Percentiles rank a stretch among this genome's conserved stretches.
Evolutionary conservation across 2,113 vertebrate genomes (phyloP).

Genomic region (Proterorhinus semilunaris): DNA sequence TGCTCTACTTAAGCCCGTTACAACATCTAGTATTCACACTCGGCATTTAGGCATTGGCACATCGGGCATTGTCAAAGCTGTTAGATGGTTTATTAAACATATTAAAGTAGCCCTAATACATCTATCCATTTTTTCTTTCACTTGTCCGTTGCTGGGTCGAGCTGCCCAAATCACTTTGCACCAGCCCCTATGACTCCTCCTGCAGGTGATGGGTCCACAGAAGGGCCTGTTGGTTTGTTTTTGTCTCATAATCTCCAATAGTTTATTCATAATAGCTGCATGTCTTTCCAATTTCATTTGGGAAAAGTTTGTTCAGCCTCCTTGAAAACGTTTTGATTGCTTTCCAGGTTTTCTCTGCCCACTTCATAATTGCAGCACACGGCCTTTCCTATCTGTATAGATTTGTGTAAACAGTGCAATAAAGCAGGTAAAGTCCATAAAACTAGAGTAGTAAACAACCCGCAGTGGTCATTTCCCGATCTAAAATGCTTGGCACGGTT

Average conservation of each 20-base stretch:
- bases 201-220: too few relatives aligned
- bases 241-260: neutral
- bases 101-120: too few relatives aligned
- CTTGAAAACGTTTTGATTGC: neutral
- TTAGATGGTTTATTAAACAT: too few relatives aligned
- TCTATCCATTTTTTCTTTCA: too few relatives aligned
- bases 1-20: too few relatives aligned
- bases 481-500: conserved; percentile 11
- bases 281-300: neutral
- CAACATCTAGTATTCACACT: too few relatives aligned
- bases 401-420: conserved; percentile 5
- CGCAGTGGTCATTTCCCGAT: conserved; percentile 2
- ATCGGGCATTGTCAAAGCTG: too few relatives aligned
- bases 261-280: neutral
- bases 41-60: too few relatives aligned
- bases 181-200: too few relatives aligned
- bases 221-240: too few relatives aligned
- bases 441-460: neutral
- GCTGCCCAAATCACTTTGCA: too few relatives aligned
- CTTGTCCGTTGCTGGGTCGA: too few relatives aligned
- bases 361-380: neutral
- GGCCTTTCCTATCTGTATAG: neutral
- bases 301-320: neutral
- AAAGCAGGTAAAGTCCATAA: conserved; percentile 5
- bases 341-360: neutral